Conservation (phyloP, 2,797 vertebrate genomes). For the Linurgus olivaceus region DNA sequence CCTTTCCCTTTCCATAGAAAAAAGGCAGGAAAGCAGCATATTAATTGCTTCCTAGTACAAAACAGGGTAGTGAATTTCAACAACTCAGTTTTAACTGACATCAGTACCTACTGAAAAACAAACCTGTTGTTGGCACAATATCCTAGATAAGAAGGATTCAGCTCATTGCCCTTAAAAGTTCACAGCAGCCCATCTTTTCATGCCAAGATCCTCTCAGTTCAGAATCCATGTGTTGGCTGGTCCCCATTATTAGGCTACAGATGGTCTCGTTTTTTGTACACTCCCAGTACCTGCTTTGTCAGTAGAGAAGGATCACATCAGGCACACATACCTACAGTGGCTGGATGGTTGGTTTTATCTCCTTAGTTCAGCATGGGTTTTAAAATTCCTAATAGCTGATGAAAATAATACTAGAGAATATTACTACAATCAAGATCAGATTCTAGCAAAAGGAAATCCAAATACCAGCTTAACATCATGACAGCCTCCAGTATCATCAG, state of each 20-base stretch:
- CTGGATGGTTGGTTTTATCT: not conserved
- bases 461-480: not conserved
- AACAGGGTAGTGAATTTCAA: not conserved
- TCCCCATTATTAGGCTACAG: not conserved
- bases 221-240: not conserved
- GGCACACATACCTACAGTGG: not conserved
- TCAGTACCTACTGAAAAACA: not conserved
- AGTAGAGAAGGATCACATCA: not conserved
- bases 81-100: not conserved
- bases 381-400: not conserved
- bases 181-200: not conserved
- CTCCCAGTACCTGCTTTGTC: not conserved
- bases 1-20: not conserved
- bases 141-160: not conserved
- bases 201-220: not conserved
- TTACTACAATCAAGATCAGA: not conserved
- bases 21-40: not conserved
- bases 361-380: not conserved
- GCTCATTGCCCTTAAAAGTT: not conserved
- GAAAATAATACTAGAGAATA: not conserved
- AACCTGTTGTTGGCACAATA: not conserved
- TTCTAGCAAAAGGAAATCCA: not conserved
- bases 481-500: not conserved
- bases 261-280: not conserved
- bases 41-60: not conserved